Base-by-base conservation (phyloP, 2,797 vertebrate species). In the Sebastes wilsoni region DNA sequence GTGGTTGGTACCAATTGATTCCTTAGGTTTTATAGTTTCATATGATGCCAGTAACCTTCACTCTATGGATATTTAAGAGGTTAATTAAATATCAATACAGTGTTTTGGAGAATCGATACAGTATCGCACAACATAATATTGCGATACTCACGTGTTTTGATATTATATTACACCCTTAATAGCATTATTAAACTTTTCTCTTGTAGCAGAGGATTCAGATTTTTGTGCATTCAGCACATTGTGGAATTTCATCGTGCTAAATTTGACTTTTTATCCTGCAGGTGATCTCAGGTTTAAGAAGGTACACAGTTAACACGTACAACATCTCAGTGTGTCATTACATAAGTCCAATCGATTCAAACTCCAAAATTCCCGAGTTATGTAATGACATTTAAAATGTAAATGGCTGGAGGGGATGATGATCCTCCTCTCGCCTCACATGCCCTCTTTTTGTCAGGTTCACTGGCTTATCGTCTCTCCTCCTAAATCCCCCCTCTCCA, bases 341-440 rank as follows among this genome's bases (percentile, higher is more conserved):
- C 49, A 60, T 87, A 74, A 87, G 30, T 72, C 62, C 8, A 62
- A 72, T 69, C 7, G 18, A 84, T 84, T 60, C 28, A 75, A 64
- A 11, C 61, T 60, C 30, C 61, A 54, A 66, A 66, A 80, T 68
- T 27, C 49, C 8, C 0, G 1, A 42, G 25, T 86, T 87, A 86
- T 77, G 64, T 82, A 88, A 88, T 54, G 49, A 68, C n/a, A 80
- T 79, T 78, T 82, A 1, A 67, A 82, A 68, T 62, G 56, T 77
- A 49, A 86, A 81, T 46, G 25, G 32, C 49, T 30, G 54, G 25
- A 65, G 73, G 59, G 59, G 23, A 18, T 25, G 68, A 72, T 84
- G 52, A 75, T 82, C 38, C 34, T 66, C 27, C 13, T 79, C 25
- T 71, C 8, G 22, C 27, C 68, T 69, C 58, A 68, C 36, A 25